These are phyloP conservation scores for Calameuta filiformis DNA, from an alignment of 2,888 invertebrate species.

Conservation along the genomic window DNA sequence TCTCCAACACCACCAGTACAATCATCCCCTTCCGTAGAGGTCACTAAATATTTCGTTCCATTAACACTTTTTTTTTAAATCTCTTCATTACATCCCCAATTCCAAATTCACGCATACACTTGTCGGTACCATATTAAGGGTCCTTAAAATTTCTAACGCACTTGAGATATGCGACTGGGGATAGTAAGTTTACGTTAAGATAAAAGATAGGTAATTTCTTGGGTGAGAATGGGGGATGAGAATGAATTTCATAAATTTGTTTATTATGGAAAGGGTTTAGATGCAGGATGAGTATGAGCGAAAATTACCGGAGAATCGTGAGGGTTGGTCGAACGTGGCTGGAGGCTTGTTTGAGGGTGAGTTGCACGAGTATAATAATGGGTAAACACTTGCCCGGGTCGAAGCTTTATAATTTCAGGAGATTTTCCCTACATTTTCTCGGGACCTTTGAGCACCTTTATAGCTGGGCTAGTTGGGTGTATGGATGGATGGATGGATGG, in stretches of 20 bases:
- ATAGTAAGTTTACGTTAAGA: too few relatives aligned
- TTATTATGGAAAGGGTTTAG: too few relatives aligned
- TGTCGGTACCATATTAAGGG: too few relatives aligned
- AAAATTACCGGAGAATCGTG: background rate
- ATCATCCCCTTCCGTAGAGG: too few relatives aligned
- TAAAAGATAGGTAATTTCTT: too few relatives aligned
- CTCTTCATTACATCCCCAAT: conserved; percentile 27
- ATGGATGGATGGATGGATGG: background rate
- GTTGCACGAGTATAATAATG: conserved; percentile 52
- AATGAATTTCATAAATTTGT: too few relatives aligned
- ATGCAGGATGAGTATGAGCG: background rate
- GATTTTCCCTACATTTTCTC: conserved; percentile 53
- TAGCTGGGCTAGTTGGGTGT: background rate
- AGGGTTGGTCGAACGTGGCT: conserved; percentile 1
- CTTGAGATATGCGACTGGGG: too few relatives aligned
- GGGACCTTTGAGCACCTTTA: conserved; percentile 22
- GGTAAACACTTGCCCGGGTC: conserved; percentile 45
- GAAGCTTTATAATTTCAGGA: conserved; percentile 42
- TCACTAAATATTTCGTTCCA: too few relatives aligned
- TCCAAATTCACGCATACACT: background rate
- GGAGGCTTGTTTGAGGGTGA: conserved; percentile 19
- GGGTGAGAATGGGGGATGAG: too few relatives aligned
- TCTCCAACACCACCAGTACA: too few relatives aligned
- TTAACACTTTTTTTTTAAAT: too few relatives aligned
- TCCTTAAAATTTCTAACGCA: too few relatives aligned